Evolutionary conservation across 2,888 invertebrate species (phyloP).

Genomic region (Macrosiphum euphorbiae): DNA sequence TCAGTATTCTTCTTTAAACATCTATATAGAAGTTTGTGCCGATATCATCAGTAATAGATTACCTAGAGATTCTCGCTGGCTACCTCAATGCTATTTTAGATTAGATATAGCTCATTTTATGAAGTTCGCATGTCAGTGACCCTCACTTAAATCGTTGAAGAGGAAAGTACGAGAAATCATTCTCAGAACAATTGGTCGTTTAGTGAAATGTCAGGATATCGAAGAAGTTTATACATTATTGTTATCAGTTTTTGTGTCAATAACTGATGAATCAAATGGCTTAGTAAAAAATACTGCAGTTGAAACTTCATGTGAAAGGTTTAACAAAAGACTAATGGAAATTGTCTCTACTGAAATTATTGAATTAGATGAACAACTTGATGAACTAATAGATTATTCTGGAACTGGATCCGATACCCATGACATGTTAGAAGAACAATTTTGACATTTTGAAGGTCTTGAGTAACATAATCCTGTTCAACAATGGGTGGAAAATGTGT

Average conservation of each 20-base stretch:
- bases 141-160: not conserved
- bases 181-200: not conserved
- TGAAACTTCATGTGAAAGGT: not conserved
- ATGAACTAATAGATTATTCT: not conserved
- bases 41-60: not conserved
- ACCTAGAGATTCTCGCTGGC: not conserved
- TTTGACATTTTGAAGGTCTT: not conserved
- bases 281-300: not conserved
- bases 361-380: not conserved
- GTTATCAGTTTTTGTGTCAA: not conserved
- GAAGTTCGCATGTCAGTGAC: not conserved
- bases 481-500: not conserved
- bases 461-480: not conserved
- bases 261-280: not conserved
- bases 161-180: slow-evolving; percentile 17
- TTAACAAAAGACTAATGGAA: not conserved
- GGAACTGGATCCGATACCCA: not conserved
- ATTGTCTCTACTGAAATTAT: not conserved
- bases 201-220: not conserved
- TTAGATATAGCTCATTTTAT: slow-evolving; percentile 22
- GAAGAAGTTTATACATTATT: not conserved
- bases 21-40: too few species aligned
- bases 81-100: not conserved
- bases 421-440: not conserved
- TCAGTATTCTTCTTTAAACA: not conserved